Evolutionary conservation across 1,140 invertebrate species (phyloP).

Genomic region (Maniola jurtina): DNA sequence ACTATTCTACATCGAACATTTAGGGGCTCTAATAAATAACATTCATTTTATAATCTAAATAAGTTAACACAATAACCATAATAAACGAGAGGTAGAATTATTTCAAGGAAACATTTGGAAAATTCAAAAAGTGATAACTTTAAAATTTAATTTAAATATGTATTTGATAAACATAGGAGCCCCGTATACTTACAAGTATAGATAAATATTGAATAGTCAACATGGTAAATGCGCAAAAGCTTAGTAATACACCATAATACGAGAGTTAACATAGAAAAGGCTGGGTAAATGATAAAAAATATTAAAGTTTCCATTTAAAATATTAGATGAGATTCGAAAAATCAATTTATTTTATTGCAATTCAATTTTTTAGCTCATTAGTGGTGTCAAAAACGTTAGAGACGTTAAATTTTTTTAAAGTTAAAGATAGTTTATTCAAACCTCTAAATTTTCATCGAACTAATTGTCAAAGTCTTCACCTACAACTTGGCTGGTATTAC

Average conservation of each 20-base stretch:
- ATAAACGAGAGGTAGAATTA: conserved; percentile 51
- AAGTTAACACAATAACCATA: conserved; percentile 43
- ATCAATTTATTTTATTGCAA: conserved; percentile 26
- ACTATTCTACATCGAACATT: conserved; percentile 68
- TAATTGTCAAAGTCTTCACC: conserved; percentile 17
- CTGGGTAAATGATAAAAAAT: conserved; percentile 70
- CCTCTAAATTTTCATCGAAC: conserved; percentile 15
- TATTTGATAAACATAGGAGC: conserved; percentile 36
- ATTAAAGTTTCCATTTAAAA: conserved; percentile 49
- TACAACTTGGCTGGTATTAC: conserved; percentile 32
- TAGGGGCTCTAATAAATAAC: conserved; percentile 50
- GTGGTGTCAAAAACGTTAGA: conserved; percentile 27
- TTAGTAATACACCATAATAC: conserved; percentile 41
- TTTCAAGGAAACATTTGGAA: conserved; percentile 38
- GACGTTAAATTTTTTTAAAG: conserved; percentile 9
- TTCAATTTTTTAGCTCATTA: conserved; percentile 18
- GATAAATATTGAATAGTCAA: conserved; percentile 71
- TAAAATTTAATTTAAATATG: conserved; percentile 16
- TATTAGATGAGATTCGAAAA: conserved; percentile 35
- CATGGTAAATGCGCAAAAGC: conserved; percentile 75
- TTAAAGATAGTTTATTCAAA: conserved; percentile 6
- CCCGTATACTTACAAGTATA: conserved; percentile 45
- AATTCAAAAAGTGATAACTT: conserved; percentile 11
- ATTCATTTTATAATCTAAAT: conserved; percentile 42
- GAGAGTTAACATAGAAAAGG: conserved; percentile 39